Evolutionary conservation across 2,113 vertebrate species (phyloP).

Genomic region (Rhinichthys klamathensis): DNA sequence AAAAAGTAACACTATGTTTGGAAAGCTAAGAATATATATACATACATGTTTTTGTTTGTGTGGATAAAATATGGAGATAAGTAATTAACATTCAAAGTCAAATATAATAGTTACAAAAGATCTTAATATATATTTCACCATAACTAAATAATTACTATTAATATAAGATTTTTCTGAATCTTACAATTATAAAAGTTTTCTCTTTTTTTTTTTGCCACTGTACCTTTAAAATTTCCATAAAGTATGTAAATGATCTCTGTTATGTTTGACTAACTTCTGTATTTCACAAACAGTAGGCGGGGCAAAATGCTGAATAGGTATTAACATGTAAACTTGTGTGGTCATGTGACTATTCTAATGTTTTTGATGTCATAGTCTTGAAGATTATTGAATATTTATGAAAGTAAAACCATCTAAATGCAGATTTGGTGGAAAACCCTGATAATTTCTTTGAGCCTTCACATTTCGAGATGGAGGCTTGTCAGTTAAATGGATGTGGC

Average conservation of each 20-base stretch:
- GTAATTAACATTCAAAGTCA: too few relatives aligned
- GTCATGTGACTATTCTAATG: background rate
- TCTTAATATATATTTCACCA: too few relatives aligned
- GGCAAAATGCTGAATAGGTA: background rate
- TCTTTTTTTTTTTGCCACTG: background rate
- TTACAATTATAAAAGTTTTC: background rate
- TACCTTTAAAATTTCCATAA: background rate
- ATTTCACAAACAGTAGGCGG: background rate
- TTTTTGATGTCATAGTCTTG: background rate
- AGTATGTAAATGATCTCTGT: background rate
- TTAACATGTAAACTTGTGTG: background rate
- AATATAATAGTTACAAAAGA: too few relatives aligned
- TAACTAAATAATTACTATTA: background rate
- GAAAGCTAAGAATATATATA: background rate
- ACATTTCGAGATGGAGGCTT: background rate
- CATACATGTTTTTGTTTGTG: too few relatives aligned
- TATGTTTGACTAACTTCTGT: background rate
- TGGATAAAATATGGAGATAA: too few relatives aligned
- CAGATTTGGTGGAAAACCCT: background rate
- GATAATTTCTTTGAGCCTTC: background rate
- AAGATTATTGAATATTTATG: background rate
- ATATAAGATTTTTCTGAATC: background rate
- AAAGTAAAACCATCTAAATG: background rate
- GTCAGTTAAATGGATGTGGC: background rate
- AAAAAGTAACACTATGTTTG: background rate